Evolutionary conservation across 2,113 vertebrate genomes (phyloP).

Genomic region (Castor canadensis): DNA sequence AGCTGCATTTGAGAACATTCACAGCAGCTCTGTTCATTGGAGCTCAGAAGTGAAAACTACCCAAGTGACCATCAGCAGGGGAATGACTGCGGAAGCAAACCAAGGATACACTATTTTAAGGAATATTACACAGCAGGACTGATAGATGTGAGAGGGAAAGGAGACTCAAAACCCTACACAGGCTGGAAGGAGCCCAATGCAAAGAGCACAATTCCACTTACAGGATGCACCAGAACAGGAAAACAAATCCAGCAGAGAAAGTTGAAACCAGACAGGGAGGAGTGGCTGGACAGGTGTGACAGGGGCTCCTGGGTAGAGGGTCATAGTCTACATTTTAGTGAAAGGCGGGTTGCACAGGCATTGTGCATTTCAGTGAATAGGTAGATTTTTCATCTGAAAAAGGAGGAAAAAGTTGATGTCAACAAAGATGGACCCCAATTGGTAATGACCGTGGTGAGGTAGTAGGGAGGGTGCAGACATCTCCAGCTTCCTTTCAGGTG

Average conservation of each 20-base stretch:
- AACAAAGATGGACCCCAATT: background rate
- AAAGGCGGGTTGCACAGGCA: rapidly evolving
- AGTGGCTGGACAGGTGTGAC: background rate
- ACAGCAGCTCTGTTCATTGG: background rate
- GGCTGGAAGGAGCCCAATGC: background rate
- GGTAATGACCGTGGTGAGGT: rapidly evolving
- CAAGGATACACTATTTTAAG: background rate
- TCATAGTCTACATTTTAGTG: background rate
- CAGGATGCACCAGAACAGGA: background rate
- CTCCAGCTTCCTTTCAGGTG: background rate
- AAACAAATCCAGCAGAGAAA: too few species aligned
- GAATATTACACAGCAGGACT: rapidly evolving
- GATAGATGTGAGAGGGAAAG: rapidly evolving
- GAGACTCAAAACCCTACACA: background rate
- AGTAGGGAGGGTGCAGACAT: rapidly evolving
- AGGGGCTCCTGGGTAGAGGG: too few species aligned
- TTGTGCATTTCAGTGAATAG: rapidly evolving
- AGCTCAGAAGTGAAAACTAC: background rate
- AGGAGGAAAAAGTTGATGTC: background rate
- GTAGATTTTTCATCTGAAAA: background rate
- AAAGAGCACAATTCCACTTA: background rate
- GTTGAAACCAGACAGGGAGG: background rate
- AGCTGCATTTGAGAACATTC: background rate
- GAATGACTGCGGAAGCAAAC: rapidly evolving
- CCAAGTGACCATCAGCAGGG: background rate